Evolutionary conservation across 2,888 invertebrate species (phyloP), one percentile per base, ranked within the genome.

Genomic region (Colostygia pectinataria): DNA sequence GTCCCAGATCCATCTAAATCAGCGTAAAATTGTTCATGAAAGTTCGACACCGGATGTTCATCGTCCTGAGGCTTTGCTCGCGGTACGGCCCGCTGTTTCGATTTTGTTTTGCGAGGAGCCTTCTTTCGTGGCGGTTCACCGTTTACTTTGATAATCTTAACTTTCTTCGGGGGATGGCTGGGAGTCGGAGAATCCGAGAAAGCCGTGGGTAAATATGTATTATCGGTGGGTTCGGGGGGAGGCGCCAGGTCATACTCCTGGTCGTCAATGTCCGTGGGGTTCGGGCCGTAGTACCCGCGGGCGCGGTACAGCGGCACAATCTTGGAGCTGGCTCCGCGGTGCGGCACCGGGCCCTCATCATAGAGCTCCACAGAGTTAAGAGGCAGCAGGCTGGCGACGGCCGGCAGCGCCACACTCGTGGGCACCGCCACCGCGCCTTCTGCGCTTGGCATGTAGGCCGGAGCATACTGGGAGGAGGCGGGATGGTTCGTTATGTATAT

Each of bases 401-500:
- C 66, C 23, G 87, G 86, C 61, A 87, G 55, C 14, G 74, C 80
- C 38, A 86, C 66, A 55, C 75, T 83, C 18, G 80, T 74, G 14
- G 85, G 77, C 42, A 87, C 73, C 55, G 83, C 81, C 65, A 87
- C 78, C 57, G 86, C 71, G 27, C 84, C 82, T 59, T 87, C 88
- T 46, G 82, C 82, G 61, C 77, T 84, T 47, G 88, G 84, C 74
- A 87, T 70, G 62, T 73, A 90, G 13, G 87, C 86, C 54, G 90
- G 90, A 41, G 89, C 88, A 71, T 90, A 90, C 57, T 88, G 87
- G 14, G 90, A 80, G 57, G 81, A 61, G 45, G 89, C 85, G 53
- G 87, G 82, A 66, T 90, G 87, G 66, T 90, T 87, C 55, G 90
- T 91, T 55, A 91, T 90, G 61, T 90, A 90, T 63, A 91, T 83